Evolutionary conservation across 2,888 invertebrate genomes (phyloP), one percentile per base, ranked within the genome.

Genomic region (Alviniconcha strummeri): DNA sequence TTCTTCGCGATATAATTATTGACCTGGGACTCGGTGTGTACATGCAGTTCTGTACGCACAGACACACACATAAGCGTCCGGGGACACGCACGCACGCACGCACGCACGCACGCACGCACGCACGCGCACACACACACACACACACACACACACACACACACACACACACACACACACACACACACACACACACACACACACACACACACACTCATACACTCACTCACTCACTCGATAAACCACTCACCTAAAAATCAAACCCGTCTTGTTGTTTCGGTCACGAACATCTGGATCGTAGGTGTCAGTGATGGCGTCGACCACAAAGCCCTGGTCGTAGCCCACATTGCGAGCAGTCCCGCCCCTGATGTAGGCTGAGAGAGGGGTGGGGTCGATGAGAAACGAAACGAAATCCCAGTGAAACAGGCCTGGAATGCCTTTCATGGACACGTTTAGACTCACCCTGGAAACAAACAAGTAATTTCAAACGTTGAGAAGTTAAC

Each of bases 391-490:
- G 9, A 89, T 87, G n/a, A 85, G 84, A 9, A 89, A 74, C 77
- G 87, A 90, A 13, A 88, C 87, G 75, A 86, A 88, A 57, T 90
- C 86, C 56, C 86, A 86, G n/a, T 88, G 84, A 15, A 83, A 88
- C 19, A 90, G 84, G 1, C 90, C 89, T 60, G 88, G 88, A 56
- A 90, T 88, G 17, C 87, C 89, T 54, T 57, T 83, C 88, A 90
- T 90, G 5, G 89, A 89, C n/a, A 89, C 90, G 77, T 89, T 89
- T 74, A 89, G 81, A 52, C 85, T 87, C 3, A 90, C 87, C 79
- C 86, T 82, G 82, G 13, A 64, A 57, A 75, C 60, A 60, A 60
- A 60, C 60, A 60, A 60, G 13, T 4, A 60, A 60, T 13, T 11
- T 60, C 60, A 60, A 8, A 60, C 13, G 60, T 60, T 8, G 9